Percentiles rank a stretch among this genome's conserved stretches.
Evolutionary conservation across 2,113 vertebrate species (phyloP).

Genomic region (Anarhynchus alexandrinus): DNA sequence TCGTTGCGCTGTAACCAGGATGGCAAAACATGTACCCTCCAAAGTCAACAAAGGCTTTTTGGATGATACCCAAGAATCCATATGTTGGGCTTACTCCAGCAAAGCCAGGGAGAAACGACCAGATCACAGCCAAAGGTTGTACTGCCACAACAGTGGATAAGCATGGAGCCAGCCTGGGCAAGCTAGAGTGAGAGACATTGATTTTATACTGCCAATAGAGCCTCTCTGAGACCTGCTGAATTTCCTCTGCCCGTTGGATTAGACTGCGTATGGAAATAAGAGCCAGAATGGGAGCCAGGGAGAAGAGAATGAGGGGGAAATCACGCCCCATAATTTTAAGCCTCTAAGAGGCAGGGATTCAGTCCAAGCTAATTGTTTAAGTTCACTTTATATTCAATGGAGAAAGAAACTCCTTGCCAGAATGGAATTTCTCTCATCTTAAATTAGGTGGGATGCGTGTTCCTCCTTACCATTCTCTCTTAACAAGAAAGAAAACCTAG

Average conservation of each 20-base stretch:
- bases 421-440: slow-evolving; percentile 23
- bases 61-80: not conserved
- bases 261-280: not conserved
- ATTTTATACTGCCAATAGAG: not conserved
- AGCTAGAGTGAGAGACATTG: not conserved
- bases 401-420: not conserved
- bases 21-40: not conserved
- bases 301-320: not conserved
- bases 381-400: not conserved
- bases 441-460: not conserved
- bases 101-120: not conserved
- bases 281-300: slow-evolving; percentile 14
- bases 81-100: not conserved
- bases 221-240: not conserved
- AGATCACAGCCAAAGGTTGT: slow-evolving; percentile 9
- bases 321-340: slow-evolving; percentile 32
- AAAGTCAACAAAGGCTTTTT: not conserved
- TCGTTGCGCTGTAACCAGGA: not conserved
- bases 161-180: not conserved
- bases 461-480: not conserved
- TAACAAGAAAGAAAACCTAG: not conserved
- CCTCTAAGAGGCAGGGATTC: slow-evolving; percentile 3
- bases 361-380: slow-evolving; percentile 31
- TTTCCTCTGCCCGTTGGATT: not conserved
- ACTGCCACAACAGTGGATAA: not conserved